These are phyloP conservation scores for Hydrotaea cyrtoneurina DNA, from an alignment of 2,888 invertebrate genomes.

Conservation along the genomic window DNA sequence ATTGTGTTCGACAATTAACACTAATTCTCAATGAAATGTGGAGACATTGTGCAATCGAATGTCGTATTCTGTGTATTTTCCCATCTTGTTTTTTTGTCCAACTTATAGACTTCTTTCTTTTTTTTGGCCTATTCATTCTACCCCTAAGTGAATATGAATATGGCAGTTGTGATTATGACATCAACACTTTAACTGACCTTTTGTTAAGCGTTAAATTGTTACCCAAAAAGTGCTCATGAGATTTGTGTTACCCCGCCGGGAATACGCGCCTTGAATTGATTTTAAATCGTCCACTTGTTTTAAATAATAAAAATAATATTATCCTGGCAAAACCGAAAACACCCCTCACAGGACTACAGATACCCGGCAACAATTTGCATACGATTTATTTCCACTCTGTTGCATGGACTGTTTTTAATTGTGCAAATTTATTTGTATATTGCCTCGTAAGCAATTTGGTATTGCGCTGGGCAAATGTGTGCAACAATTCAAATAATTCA, in stretches of 20 bases:
- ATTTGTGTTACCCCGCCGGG: background rate
- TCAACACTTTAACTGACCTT: too few relatives aligned
- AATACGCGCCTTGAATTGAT: background rate
- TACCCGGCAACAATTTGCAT: slow-evolving; percentile 14
- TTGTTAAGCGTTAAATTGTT: background rate
- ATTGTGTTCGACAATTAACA: too few relatives aligned
- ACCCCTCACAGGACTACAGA: background rate
- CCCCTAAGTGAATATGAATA: too few relatives aligned
- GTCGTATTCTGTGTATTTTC: too few relatives aligned
- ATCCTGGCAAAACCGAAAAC: background rate
- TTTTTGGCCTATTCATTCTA: too few relatives aligned
- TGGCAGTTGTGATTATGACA: too few relatives aligned
- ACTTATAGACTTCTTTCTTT: too few relatives aligned
- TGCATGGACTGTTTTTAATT: slow-evolving; percentile 66
- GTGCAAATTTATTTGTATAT: slow-evolving; percentile 59
- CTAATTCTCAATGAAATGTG: too few relatives aligned
- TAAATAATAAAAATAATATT: background rate
- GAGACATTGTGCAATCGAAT: too few relatives aligned
- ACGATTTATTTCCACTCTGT: slow-evolving; percentile 65
- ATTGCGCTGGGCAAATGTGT: background rate
- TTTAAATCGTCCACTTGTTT: slow-evolving; percentile 19
- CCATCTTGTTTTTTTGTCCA: too few relatives aligned
- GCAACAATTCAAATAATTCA: slow-evolving; percentile 39
- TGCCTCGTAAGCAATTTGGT: slow-evolving; percentile 63
- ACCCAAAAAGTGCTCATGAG: background rate